phyloP scores from a whole-genome alignment of 2,888 invertebrate species.

The Pocota personata region DNA sequence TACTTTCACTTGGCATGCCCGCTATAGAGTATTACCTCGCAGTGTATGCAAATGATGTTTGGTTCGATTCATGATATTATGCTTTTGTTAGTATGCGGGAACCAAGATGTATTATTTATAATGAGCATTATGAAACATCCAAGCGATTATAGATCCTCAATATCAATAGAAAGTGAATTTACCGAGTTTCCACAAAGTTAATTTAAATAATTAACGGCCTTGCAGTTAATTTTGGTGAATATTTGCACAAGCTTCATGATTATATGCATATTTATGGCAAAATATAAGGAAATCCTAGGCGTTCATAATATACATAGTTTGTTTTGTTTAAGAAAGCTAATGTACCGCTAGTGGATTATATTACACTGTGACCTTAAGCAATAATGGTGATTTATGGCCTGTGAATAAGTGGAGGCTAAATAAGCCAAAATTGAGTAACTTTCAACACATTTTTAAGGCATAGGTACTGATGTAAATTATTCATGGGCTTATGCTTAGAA shows the following conservation, averaged over 20 bases:
- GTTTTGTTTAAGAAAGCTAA: slow-evolving; percentile 11
- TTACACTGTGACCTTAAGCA: slow-evolving; percentile 7
- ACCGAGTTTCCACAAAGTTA: not conserved
- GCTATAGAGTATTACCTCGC: not conserved
- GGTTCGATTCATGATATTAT: not conserved
- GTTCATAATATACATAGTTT: slow-evolving; percentile 1
- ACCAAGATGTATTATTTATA: not conserved
- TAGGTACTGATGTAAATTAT: not conserved
- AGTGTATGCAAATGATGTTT: not conserved
- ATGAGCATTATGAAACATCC: not conserved
- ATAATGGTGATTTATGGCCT: slow-evolving; percentile 19
- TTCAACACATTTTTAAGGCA: not conserved
- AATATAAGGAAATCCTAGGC: not conserved
- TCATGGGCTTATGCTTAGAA: not conserved
- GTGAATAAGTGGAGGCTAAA: slow-evolving; percentile 2
- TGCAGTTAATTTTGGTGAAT: not conserved
- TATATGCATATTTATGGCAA: not conserved
- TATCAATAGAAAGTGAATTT: slow-evolving; percentile 16
- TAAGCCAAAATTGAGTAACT: not conserved
- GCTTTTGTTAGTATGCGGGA: not conserved
- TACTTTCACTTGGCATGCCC: not conserved
- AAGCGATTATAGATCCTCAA: not conserved
- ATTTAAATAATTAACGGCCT: slow-evolving; percentile 28
- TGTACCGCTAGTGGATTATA: not conserved
- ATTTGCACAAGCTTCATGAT: slow-evolving; percentile 5